Percentiles rank a stretch among this genome's conserved stretches.
Evolutionary conservation across 2,113 vertebrate genomes (phyloP).

Genomic region (Trematomus loennbergii): DNA sequence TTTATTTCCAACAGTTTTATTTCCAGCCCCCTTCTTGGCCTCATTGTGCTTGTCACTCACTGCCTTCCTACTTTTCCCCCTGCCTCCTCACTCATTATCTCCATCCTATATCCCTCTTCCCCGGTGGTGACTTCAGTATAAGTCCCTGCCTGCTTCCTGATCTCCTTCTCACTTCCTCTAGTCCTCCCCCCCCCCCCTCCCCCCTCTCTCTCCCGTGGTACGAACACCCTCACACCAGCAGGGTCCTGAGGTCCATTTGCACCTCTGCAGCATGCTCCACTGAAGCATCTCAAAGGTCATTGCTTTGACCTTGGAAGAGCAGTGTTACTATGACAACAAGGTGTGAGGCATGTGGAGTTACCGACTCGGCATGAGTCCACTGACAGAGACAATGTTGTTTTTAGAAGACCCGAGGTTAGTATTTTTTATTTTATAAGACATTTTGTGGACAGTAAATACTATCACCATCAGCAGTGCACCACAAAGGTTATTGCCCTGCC

Average conservation of each 20-base stretch:
- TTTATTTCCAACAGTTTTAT: slow-evolving; percentile 29
- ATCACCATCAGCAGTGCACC: not conserved
- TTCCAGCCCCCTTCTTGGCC: slow-evolving; percentile 20
- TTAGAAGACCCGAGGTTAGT: not conserved
- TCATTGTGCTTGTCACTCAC: slow-evolving; percentile 49
- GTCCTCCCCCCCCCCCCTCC: slow-evolving; percentile 4
- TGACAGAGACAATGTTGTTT: slow-evolving; percentile 2
- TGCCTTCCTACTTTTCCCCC: slow-evolving; percentile 14
- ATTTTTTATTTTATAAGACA: not conserved
- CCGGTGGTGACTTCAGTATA: slow-evolving; percentile 25
- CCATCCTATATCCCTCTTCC: slow-evolving; percentile 30
- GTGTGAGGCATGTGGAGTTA: slow-evolving; percentile 25
- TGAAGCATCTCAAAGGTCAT: slow-evolving; percentile 43
- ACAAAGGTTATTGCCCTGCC: not conserved
- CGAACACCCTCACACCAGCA: slow-evolving; percentile 37
- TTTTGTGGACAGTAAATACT: not conserved
- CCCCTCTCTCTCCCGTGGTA: slow-evolving; percentile 5
- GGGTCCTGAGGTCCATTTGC: slow-evolving; percentile 66
- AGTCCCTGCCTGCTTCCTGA: slow-evolving; percentile 27
- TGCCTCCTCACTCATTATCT: slow-evolving; percentile 49
- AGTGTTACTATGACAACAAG: slow-evolving; percentile 63
- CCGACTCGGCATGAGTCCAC: not conserved
- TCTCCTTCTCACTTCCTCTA: slow-evolving; percentile 31
- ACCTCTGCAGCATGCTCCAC: slow-evolving; percentile 64
- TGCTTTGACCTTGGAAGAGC: slow-evolving; percentile 63